These are phyloP conservation scores for Eupithecia inturbata DNA, from an alignment of 2,888 invertebrate species.

Conservation along the genomic window DNA sequence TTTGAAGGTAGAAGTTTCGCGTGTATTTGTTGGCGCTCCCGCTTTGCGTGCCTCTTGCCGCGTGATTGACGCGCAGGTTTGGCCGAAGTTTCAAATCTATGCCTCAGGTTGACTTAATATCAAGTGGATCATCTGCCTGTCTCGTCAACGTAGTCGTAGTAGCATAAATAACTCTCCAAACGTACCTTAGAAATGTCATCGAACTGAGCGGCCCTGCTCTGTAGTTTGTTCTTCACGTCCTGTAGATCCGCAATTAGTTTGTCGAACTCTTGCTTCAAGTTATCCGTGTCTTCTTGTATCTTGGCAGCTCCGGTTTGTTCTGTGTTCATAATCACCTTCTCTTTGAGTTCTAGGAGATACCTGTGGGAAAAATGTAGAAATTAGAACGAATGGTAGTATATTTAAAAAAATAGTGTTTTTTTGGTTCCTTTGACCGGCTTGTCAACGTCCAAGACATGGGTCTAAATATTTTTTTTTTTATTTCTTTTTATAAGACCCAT, in stretches of 20 bases:
- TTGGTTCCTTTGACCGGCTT: too few relatives aligned
- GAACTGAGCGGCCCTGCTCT: slow-evolving; percentile 89
- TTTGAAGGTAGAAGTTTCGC: too few relatives aligned
- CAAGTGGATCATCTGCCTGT: neutral
- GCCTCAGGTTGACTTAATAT: neutral
- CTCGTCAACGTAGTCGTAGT: too few relatives aligned
- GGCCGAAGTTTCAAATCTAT: neutral
- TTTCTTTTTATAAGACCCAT: too few relatives aligned
- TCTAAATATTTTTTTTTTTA: too few relatives aligned
- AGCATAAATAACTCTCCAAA: neutral
- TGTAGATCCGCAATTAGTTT: slow-evolving; percentile 92
- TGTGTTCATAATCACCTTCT: slow-evolving; percentile 96
- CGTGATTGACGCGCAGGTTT: too few relatives aligned
- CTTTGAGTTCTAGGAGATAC: slow-evolving; percentile 95
- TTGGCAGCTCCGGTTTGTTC: slow-evolving; percentile 94
- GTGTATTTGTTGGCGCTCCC: too few relatives aligned
- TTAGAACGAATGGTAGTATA: too few relatives aligned
- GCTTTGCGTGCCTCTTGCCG: too few relatives aligned
- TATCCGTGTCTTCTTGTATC: slow-evolving; percentile 96
- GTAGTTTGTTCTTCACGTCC: slow-evolving; percentile 89
- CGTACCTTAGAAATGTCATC: slow-evolving; percentile 93
- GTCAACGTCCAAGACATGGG: too few relatives aligned
- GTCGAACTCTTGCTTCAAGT: slow-evolving; percentile 94
- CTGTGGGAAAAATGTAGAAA: slow-evolving; percentile 32
- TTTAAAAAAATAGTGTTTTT: too few relatives aligned